These are phyloP conservation scores for Drosophila prostipennis DNA, from an alignment of 2,888 invertebrate species.

Conservation along the genomic window DNA sequence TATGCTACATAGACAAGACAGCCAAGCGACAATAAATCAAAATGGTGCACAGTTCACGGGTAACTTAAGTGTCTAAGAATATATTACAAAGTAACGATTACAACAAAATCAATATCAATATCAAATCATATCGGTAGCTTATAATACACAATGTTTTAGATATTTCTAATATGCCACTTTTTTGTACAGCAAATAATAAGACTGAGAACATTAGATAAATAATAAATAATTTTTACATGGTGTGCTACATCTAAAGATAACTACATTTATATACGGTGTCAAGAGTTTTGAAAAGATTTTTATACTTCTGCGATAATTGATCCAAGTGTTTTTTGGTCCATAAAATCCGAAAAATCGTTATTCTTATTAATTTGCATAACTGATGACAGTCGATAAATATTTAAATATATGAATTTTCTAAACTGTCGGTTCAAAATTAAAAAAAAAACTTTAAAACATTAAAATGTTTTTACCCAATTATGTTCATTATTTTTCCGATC, in stretches of 20 bases:
- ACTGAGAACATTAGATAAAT: conserved; percentile 5
- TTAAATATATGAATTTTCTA: too few species aligned
- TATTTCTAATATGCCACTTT: conserved; percentile 2
- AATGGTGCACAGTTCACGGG: conserved; percentile 20
- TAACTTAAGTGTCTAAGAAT: conserved; percentile 24
- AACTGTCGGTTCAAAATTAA: neutral
- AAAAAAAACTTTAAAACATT: too few species aligned
- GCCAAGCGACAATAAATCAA: conserved; percentile 14
- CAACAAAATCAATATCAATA: conserved; percentile 22
- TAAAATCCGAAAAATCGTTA: neutral
- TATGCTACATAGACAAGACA: conserved; percentile 28
- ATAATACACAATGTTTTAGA: conserved; percentile 25
- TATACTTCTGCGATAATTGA: conserved; percentile 30
- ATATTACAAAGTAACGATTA: conserved; percentile 32
- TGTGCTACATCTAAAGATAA: conserved; percentile 13
- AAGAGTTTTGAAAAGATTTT: conserved; percentile 19
- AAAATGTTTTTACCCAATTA: too few species aligned
- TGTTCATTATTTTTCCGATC: neutral
- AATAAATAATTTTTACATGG: conserved; percentile 6
- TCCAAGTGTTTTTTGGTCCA: conserved; percentile 24
- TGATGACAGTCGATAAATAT: too few species aligned
- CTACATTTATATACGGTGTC: conserved; percentile 6
- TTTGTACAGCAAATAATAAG: conserved; percentile 12
- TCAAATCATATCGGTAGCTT: conserved; percentile 19
- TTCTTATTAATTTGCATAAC: neutral